These are phyloP conservation scores for Hyphantria cunea DNA, from an alignment of 1,140 invertebrate genomes.

Conservation along the genomic window DNA sequence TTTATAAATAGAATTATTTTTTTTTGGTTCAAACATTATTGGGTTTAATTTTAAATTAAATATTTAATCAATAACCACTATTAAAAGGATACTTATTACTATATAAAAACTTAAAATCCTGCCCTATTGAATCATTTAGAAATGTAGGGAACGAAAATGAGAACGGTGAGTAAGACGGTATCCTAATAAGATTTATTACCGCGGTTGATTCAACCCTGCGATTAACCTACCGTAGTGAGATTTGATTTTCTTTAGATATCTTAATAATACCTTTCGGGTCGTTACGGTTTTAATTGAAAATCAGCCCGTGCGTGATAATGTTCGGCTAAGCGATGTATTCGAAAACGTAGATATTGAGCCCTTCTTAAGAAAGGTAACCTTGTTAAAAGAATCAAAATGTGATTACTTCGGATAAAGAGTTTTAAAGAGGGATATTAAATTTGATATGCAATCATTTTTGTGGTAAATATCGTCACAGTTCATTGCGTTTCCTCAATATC, in stretches of 20 bases:
- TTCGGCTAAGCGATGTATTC: neutral
- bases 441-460: too few relatives aligned
- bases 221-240: conserved; percentile 48
- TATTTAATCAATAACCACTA: too few relatives aligned
- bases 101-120: neutral
- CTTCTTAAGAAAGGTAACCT: neutral
- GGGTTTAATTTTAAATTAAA: too few relatives aligned
- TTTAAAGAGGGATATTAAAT: too few relatives aligned
- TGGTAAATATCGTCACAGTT: too few relatives aligned
- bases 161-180: conserved; percentile 45
- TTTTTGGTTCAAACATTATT: too few relatives aligned
- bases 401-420: too few relatives aligned
- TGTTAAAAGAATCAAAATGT: too few relatives aligned
- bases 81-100: too few relatives aligned
- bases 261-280: conserved; percentile 30
- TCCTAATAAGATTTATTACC: conserved; percentile 66
- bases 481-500: too few relatives aligned
- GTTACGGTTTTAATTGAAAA: conserved; percentile 27
- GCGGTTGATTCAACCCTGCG: conserved; percentile 44
- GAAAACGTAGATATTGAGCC: neutral
- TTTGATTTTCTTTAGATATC: conserved; percentile 51
- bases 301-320: conserved; percentile 6
- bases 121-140: conserved; percentile 61
- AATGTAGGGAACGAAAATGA: conserved; percentile 52
- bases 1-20: too few relatives aligned